phyloP scores from a whole-genome alignment of 2,113 vertebrate genomes.

The Anolis carolinensis region DNA sequence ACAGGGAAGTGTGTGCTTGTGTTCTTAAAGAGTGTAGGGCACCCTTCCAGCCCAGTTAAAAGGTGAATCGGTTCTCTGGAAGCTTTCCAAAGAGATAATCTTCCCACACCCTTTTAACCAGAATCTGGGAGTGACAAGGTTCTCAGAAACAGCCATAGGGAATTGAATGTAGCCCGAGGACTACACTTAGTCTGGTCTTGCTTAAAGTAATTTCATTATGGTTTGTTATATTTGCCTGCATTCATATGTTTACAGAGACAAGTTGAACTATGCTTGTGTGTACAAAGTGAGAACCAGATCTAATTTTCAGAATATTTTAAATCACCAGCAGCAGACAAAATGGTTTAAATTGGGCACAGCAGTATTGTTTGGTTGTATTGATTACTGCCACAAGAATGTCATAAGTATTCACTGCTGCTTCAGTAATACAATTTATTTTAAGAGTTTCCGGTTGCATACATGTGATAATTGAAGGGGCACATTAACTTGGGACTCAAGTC shows the following conservation, averaged over 20 bases:
- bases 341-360: background rate
- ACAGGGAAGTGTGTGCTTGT: too few relatives aligned
- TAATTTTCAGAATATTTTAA: background rate
- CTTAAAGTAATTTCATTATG: too few relatives aligned
- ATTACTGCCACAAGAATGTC: constrained; percentile 29
- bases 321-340: background rate
- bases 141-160: too few relatives aligned
- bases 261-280: background rate
- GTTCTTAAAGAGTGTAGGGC: too few relatives aligned
- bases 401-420: constrained; percentile 48
- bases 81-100: too few relatives aligned
- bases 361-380: background rate
- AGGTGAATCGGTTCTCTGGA: too few relatives aligned
- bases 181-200: too few relatives aligned
- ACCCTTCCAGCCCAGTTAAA: too few relatives aligned
- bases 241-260: background rate
- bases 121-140: too few relatives aligned
- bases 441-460: constrained; percentile 51
- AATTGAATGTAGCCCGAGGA: too few relatives aligned
- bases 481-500: constrained; percentile 31
- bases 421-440: constrained; percentile 38
- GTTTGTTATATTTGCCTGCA: background rate
- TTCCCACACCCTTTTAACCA: too few relatives aligned
- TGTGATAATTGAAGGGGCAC: constrained; percentile 27
- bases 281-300: background rate